A percentile compares a stretch with the other conserved stretches of the same genome.
Evolutionary conservation across 2,113 vertebrate genomes (phyloP).

Genomic region (Orycteropus afer): DNA sequence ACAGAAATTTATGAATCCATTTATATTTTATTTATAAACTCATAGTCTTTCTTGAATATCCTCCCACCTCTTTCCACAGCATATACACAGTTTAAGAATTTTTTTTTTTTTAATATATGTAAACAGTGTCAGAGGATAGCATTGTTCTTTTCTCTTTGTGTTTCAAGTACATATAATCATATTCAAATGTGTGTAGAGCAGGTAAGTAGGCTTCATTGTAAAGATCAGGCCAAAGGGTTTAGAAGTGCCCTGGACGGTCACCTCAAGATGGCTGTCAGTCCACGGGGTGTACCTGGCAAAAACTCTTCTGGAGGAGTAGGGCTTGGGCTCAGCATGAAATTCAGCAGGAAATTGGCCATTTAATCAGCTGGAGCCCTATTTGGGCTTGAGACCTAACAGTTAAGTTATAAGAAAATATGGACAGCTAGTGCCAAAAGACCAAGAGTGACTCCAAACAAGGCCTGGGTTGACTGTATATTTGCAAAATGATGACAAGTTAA

Average conservation of each 20-base stretch:
- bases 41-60: neutral
- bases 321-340: neutral
- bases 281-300: neutral
- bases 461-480: neutral
- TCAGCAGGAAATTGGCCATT: neutral
- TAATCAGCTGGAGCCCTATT: neutral
- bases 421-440: neutral
- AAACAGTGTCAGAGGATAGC: neutral
- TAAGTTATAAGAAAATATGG: neutral
- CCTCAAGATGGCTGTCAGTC: neutral
- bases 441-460: neutral
- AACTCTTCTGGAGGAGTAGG: neutral
- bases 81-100: neutral
- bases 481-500: neutral
- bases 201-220: neutral
- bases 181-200: neutral
- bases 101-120: neutral
- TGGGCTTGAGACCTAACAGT: neutral
- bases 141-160: neutral
- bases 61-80: neutral
- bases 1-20: neutral
- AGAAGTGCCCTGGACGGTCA: neutral
- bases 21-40: conserved; percentile 46
- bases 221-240: neutral
- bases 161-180: neutral